Conservation (phyloP, 2,797 vertebrate species). For the Morelia viridis region DNA sequence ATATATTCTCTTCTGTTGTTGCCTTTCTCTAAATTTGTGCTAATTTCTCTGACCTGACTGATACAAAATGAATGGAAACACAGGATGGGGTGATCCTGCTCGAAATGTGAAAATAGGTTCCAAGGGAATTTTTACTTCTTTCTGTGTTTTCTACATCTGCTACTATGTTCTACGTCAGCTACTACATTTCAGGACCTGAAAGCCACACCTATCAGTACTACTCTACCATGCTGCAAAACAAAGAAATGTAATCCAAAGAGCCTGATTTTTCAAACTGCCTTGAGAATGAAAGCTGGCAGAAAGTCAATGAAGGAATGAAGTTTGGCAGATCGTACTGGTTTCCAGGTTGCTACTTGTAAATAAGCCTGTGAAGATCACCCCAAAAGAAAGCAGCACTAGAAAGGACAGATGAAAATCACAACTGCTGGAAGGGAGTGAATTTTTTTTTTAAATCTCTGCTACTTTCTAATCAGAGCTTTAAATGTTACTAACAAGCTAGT, state of each 20-base stretch:
- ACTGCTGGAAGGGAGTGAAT: conserved; percentile 44
- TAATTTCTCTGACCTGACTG: too few species aligned
- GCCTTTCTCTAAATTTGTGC: too few species aligned
- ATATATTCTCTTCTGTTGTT: too few species aligned
- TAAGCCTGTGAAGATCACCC: conserved; percentile 58
- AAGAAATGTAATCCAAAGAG: conserved; percentile 58
- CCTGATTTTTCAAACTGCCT: conserved; percentile 46
- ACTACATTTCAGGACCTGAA: conserved; percentile 36
- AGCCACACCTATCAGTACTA: background rate
- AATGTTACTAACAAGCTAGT: background rate
- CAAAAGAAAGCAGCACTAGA: conserved; percentile 66
- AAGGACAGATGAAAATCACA: conserved; percentile 72
- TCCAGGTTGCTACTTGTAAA: conserved; percentile 61
- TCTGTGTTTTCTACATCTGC: background rate
- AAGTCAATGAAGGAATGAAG: conserved; percentile 66
- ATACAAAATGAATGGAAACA: too few species aligned
- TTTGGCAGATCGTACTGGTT: conserved; percentile 35
- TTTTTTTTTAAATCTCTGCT: conserved; percentile 38
- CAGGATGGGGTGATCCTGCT: too few species aligned
- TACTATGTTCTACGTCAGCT: background rate
- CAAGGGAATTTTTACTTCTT: background rate
- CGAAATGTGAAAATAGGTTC: background rate
- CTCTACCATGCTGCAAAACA: conserved; percentile 11
- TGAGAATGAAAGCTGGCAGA: conserved; percentile 72
- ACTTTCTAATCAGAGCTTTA: conserved; percentile 48